Evolutionary conservation across 2,888 invertebrate genomes (phyloP).

Genomic region (Epinotia ramella): DNA sequence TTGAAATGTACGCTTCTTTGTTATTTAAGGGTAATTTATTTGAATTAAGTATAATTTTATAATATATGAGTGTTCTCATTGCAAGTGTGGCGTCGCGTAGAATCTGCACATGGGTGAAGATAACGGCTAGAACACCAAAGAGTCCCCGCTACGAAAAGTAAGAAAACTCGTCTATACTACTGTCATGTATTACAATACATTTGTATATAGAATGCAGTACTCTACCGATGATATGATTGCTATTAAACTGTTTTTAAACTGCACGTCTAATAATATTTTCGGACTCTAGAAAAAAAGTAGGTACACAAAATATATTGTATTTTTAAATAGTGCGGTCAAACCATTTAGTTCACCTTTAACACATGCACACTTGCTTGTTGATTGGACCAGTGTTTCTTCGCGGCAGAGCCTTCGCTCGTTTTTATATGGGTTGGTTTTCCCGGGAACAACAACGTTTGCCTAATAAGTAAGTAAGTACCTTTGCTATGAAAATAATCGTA

Average conservation of each 20-base stretch:
- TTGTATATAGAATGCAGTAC: neutral
- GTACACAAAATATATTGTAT: neutral
- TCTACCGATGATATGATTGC: neutral
- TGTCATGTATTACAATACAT: conserved; percentile 5
- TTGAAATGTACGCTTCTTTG: conserved; percentile 42
- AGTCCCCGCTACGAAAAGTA: conserved; percentile 58
- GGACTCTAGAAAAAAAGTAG: neutral
- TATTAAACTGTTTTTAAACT: conserved; percentile 1
- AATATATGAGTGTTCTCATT: conserved; percentile 37
- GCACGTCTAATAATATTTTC: conserved; percentile 10
- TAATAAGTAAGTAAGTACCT: neutral
- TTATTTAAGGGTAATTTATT: conserved; percentile 37
- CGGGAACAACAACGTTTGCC: neutral
- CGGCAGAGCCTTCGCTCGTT: neutral
- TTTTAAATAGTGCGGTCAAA: neutral
- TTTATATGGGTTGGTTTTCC: neutral
- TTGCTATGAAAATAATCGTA: conserved; percentile 12
- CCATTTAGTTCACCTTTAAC: conserved; percentile 3
- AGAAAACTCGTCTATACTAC: conserved; percentile 26
- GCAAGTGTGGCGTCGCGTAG: conserved; percentile 32
- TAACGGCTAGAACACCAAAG: conserved; percentile 85
- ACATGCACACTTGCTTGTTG: neutral
- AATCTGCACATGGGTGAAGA: conserved; percentile 54
- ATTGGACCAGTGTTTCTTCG: neutral
- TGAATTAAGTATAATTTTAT: conserved; percentile 30